Evolutionary conservation across 2,888 invertebrate species (phyloP).

Genomic region (Pharmacophagus antenor): DNA sequence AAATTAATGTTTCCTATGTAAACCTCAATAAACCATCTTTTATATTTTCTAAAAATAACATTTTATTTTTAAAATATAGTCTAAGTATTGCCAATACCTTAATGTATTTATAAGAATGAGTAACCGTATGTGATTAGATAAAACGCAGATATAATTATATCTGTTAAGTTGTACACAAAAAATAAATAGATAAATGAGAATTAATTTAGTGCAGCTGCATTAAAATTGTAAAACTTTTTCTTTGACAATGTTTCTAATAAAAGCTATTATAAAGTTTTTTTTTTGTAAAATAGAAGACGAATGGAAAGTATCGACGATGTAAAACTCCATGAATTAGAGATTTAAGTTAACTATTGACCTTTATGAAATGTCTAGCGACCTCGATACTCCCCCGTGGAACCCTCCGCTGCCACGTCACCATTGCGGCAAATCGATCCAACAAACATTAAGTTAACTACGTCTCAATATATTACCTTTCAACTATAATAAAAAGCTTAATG

Average conservation of each 20-base stretch:
- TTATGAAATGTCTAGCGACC: conserved; percentile 48
- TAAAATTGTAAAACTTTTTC: conserved; percentile 1
- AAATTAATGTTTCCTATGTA: conserved; percentile 42
- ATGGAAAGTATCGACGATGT: too few relatives aligned
- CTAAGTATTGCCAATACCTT: conserved; percentile 44
- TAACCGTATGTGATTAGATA: conserved; percentile 49
- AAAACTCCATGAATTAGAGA: neutral
- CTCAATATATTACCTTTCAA: neutral
- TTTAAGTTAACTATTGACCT: conserved; percentile 31
- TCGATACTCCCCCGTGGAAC: conserved; percentile 35
- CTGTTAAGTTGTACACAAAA: conserved; percentile 31
- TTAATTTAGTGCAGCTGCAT: neutral
- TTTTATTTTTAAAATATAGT: conserved; percentile 33
- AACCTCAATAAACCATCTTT: conserved; percentile 54
- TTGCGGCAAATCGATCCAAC: conserved; percentile 57
- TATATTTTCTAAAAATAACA: conserved; percentile 46
- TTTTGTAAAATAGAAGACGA: too few relatives aligned
- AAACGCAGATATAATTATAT: conserved; percentile 34
- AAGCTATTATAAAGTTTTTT: too few relatives aligned
- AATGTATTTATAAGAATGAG: conserved; percentile 35
- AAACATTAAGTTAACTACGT: conserved; percentile 26
- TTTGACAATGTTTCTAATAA: too few relatives aligned
- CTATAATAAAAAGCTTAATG: neutral
- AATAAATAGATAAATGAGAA: neutral
- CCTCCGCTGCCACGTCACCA: conserved; percentile 45